Conservation (phyloP, 1,140 invertebrate species). For the Lethocerus indicus region DNA sequence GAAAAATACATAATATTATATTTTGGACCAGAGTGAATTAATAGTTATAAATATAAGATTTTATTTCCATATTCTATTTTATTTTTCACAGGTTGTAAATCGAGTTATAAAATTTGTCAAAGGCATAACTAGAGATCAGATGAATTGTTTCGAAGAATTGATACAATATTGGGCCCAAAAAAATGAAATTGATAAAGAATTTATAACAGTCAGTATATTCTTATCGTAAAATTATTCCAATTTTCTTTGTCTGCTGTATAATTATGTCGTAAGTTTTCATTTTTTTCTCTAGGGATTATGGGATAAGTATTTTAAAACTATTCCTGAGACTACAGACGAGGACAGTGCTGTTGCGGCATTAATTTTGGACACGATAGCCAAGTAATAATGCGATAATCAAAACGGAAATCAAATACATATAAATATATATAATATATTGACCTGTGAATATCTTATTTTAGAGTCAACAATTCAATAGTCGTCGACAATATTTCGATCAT, state of each 20-base stretch:
- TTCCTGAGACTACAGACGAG: constrained; percentile 42
- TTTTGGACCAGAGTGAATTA: no score
- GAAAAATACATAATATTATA: no score
- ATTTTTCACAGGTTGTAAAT: constrained; percentile 16
- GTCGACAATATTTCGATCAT: no score
- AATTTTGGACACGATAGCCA: constrained; percentile 53
- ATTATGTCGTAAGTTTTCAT: background rate
- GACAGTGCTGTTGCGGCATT: constrained; percentile 52
- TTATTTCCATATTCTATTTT: no score
- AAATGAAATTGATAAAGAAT: constrained; percentile 35
- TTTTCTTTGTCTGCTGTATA: background rate
- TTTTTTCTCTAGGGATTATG: constrained; percentile 44
- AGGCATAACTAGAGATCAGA: constrained; percentile 37
- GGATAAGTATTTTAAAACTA: constrained; percentile 62
- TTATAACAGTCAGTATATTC: constrained; percentile 23
- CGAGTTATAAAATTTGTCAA: constrained; percentile 37
- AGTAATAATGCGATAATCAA: constrained; percentile 28
- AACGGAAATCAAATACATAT: no score
- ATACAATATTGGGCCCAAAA: constrained; percentile 43
- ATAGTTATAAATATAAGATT: no score
- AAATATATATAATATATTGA: no score
- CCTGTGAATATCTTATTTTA: no score
- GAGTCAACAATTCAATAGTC: no score
- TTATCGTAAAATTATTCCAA: background rate
- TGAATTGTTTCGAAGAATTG: constrained; percentile 50